Percentiles rank a stretch among this genome's conserved stretches.
Conservation (phyloP, 2,113 vertebrate species). For the Epinephelus cyanopodus region DNA sequence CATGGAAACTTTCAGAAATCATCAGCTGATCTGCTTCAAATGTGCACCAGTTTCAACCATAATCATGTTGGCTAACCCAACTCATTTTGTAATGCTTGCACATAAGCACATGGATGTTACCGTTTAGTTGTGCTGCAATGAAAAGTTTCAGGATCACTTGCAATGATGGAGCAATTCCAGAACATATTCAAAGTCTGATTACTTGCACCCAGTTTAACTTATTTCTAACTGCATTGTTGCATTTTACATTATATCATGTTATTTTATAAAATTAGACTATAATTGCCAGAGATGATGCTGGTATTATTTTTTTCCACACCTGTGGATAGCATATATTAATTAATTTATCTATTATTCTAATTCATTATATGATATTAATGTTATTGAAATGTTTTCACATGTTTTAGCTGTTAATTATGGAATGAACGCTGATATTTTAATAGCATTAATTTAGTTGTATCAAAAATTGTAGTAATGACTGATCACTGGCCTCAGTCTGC, state of each 20-base stretch:
- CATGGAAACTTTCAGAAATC: constrained; percentile 13
- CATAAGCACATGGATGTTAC: background rate
- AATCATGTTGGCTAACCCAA: background rate
- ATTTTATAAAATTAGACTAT: no score
- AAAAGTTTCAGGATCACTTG: background rate
- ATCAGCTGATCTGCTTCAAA: background rate
- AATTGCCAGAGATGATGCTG: background rate
- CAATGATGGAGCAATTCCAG: background rate
- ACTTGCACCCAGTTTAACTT: background rate
- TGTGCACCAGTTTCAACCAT: background rate
- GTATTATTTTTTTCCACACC: background rate
- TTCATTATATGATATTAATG: background rate
- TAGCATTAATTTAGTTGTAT: background rate
- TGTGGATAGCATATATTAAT: background rate
- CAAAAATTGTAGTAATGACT: background rate
- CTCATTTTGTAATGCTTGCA: background rate
- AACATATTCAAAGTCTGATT: background rate
- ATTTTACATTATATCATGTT: background rate
- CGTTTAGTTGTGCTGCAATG: background rate
- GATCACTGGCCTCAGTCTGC: no score
- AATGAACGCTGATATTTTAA: background rate
- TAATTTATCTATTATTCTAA: background rate
- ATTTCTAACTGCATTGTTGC: background rate
- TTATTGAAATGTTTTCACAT: background rate
- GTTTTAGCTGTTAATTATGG: background rate